These are phyloP conservation scores for Steromphala cineraria DNA, from an alignment of 2,888 invertebrate genomes.

Conservation along the genomic window DNA sequence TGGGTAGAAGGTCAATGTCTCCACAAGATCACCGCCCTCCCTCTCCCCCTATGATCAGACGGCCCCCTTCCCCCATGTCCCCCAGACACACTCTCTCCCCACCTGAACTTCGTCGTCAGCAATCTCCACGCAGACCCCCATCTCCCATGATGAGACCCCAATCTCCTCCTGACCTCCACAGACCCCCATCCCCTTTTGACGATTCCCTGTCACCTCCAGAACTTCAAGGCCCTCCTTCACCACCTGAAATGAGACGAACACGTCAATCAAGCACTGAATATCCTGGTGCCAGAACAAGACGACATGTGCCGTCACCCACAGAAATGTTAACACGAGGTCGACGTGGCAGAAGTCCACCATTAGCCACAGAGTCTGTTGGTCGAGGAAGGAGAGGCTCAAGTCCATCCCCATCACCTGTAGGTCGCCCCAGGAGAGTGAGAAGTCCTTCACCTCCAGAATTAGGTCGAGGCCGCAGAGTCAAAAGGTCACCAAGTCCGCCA, in stretches of 20 bases:
- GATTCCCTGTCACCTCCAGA: conserved; percentile 33
- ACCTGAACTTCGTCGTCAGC: no score
- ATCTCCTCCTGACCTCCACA: not conserved
- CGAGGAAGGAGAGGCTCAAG: conserved; percentile 3
- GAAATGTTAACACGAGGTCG: not conserved
- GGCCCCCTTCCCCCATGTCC: conserved; percentile 1
- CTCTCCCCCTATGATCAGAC: not conserved
- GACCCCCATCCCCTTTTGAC: not conserved
- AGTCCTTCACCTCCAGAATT: not conserved
- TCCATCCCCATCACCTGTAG: not conserved
- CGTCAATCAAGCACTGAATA: conserved; percentile 19
- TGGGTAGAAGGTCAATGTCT: conserved; percentile 26
- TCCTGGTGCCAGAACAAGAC: conserved; percentile 1
- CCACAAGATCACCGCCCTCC: conserved; percentile 38
- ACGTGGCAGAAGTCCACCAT: conserved; percentile 6
- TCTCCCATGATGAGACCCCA: not conserved
- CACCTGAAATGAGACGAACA: conserved; percentile 35
- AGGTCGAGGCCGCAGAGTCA: not conserved
- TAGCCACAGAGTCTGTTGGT: not conserved
- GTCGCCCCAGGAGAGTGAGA: not conserved
- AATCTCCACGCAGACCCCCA: not conserved
- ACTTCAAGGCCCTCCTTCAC: conserved; percentile 41
- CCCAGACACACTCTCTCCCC: no score
- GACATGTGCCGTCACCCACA: not conserved
- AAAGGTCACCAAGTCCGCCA: conserved; percentile 4